Evolutionary conservation across 2,888 invertebrate genomes (phyloP), one percentile per base, ranked within the genome.

Genomic region (Diaperis boleti): DNA sequence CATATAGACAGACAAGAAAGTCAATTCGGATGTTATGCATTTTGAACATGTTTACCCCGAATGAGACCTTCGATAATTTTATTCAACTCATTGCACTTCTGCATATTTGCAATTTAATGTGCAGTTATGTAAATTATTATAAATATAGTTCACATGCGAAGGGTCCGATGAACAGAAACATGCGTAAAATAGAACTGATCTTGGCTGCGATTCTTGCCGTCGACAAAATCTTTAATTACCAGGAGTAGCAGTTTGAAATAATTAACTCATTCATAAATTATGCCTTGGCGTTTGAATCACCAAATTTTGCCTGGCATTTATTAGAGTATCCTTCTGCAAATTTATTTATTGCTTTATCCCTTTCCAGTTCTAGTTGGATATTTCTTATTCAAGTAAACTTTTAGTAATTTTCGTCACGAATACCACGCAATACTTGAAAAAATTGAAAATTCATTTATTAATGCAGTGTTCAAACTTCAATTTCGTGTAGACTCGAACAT

Each of bases 261-360:
- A 57, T 57, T 57, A 45, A 45, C 57, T 45, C 44, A 47, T 45
- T 37, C 33, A 45, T 44, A 57, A 57, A 57, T 57, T 57, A 57
- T 57, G 57, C 37, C 45, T 17, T 41, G 35, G 45, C 45, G 57
- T 57, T 57, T 57, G 42, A 42, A 42, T 54, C 41, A 54, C 54
- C 29, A 37, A 57, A 57, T 57, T 45, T 57, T 20, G 57, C 57
- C 35, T 45, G 57, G 57, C 57, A 57, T 57, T 57, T 57, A 57
- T 57, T 57, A 57, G 45, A 57, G 7, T 57, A 42, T 45, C 57
- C 47, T 54, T 57, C 57, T 39, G 33, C 37, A 57, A 57, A 57
- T 57, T 57, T 57, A 45, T 57, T 57, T 57, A 57, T 57, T 57
- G 37, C 57, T 45, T 45, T 57, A 57, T 57, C 45, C 57, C 45